Conservation (phyloP, 2,888 invertebrate genomes). For the Drosophila antonietae region DNA sequence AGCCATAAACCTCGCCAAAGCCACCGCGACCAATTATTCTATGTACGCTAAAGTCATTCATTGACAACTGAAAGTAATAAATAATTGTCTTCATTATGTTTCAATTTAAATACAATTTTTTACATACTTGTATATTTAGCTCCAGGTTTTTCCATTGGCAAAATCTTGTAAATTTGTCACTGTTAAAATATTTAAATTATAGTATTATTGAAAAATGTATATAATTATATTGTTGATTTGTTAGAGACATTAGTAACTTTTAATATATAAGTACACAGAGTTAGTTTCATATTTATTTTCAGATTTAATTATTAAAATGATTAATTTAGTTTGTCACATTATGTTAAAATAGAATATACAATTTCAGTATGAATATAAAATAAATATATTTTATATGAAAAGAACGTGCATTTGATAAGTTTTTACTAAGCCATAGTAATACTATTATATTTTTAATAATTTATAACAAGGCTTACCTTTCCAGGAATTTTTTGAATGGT, state of each 20-base stretch:
- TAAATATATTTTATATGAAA: no score
- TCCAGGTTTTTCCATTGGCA: slow-evolving; percentile 99
- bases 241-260: no score
- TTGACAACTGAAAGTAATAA: slow-evolving; percentile 91
- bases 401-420: background rate
- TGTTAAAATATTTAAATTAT: slow-evolving; percentile 85
- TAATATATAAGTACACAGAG: no score
- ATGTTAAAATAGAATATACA: no score
- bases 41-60: slow-evolving; percentile 99
- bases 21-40: slow-evolving; percentile 99
- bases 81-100: background rate
- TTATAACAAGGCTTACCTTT: slow-evolving; percentile 90
- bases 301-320: no score
- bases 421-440: background rate
- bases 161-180: slow-evolving; percentile 99
- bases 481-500: slow-evolving; percentile 98
- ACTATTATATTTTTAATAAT: background rate
- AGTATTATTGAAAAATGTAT: background rate
- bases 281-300: no score
- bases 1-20: slow-evolving; percentile 99
- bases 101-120: background rate
- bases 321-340: no score
- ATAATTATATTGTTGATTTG: background rate
- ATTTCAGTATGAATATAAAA: no score
- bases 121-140: slow-evolving; percentile 96